A percentile compares a stretch with the other conserved stretches of the same genome.
Evolutionary conservation across 2,113 vertebrate genomes (phyloP).

Genomic region (Leptocoma aspasia): DNA sequence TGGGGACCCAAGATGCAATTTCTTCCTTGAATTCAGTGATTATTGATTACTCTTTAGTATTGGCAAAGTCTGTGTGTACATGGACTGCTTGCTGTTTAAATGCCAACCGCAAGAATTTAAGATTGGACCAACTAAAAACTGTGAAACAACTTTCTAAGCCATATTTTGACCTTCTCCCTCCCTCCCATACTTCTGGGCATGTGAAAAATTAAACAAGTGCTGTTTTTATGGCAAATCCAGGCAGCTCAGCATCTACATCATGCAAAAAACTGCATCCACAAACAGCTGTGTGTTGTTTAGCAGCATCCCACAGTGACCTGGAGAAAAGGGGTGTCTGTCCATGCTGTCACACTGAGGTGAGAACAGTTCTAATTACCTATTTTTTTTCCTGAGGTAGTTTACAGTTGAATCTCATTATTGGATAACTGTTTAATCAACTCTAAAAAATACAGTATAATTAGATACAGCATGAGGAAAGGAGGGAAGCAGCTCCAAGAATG

Average conservation of each 20-base stretch:
- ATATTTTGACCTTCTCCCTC: background rate
- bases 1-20: background rate
- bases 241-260: background rate
- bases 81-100: background rate
- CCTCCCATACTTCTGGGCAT: background rate
- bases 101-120: background rate
- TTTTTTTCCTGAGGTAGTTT: background rate
- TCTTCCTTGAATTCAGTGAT: background rate
- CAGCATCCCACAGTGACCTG: background rate
- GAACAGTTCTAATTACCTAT: background rate
- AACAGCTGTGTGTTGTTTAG: background rate
- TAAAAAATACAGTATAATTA: slow-evolving; percentile 27
- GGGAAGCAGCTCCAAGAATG: background rate
- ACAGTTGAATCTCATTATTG: slow-evolving; percentile 38
- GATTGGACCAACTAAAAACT: background rate
- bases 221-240: background rate
- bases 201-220: background rate
- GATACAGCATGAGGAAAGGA: background rate
- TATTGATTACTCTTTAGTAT: background rate
- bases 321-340: background rate
- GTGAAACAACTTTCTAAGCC: background rate
- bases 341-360: background rate
- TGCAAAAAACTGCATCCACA: background rate
- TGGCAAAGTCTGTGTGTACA: background rate
- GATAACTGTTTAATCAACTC: slow-evolving; percentile 35